phyloP scores from a whole-genome alignment of 1,140 invertebrate species.

The fruit fly (Drosophila melanogaster) region Release_6_plus_ISO1_MT NT_033777.3:5192001-5192500 shows the following conservation, averaged over 20 bases:
- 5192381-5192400: no score
- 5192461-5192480: constrained; percentile 24
- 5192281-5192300: not conserved
- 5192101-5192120: constrained; percentile 14
- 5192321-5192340: no score
- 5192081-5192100: constrained; percentile 18
- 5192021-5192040: constrained; percentile 69
- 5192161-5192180: not conserved
- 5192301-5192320: no score
- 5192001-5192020: constrained; percentile 75
- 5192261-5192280: constrained; percentile 1
- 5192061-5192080: constrained; percentile 9
- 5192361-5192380: no score
- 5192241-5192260: not conserved
- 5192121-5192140: not conserved
- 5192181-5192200: constrained; percentile 19
- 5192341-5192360: no score
- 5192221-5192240: constrained; percentile 11
- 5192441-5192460: not conserved
- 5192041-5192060: constrained; percentile 6
- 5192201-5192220: constrained; percentile 63
- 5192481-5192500: constrained; percentile 34
- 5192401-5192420: no score
- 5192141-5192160: not conserved
- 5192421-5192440: no score